Conservation (phyloP, 2,888 invertebrate species). For the Pseudococcus longispinus region DNA sequence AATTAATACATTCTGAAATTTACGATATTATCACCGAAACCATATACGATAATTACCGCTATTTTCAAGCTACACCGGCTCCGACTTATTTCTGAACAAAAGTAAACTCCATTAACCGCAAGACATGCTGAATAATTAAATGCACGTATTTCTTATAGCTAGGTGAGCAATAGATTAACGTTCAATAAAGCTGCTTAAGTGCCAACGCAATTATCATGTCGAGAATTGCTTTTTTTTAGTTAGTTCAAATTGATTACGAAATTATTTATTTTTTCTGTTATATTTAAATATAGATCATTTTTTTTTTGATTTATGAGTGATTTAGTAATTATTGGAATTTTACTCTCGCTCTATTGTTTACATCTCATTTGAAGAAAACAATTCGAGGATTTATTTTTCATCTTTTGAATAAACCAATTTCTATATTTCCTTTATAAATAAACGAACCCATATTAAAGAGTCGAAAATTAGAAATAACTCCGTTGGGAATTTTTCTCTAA, state of each 20-base stretch:
- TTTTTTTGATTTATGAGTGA: too few relatives aligned
- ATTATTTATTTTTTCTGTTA: too few relatives aligned
- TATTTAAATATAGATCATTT: too few relatives aligned
- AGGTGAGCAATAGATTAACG: background rate
- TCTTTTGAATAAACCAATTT: background rate
- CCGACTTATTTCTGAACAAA: constrained; percentile 1
- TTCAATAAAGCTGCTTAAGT: background rate
- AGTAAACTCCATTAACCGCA: constrained; percentile 34
- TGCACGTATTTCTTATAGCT: background rate
- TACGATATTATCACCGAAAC: background rate
- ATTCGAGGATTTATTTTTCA: background rate
- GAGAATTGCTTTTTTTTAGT: background rate
- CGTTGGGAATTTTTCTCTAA: background rate
- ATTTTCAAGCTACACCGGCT: constrained; percentile 6
- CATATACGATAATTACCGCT: constrained; percentile 30
- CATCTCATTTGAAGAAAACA: background rate
- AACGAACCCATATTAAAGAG: background rate
- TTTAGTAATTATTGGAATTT: too few relatives aligned
- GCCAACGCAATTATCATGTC: background rate
- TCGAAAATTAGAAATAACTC: constrained; percentile 4
- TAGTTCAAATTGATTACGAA: too few relatives aligned
- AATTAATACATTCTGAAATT: constrained; percentile 30
- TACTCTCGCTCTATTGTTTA: too few relatives aligned
- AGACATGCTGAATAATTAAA: constrained; percentile 20
- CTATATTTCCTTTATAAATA: background rate